Conservation (phyloP, 2,888 invertebrate species). For the Apamea sordens region DNA sequence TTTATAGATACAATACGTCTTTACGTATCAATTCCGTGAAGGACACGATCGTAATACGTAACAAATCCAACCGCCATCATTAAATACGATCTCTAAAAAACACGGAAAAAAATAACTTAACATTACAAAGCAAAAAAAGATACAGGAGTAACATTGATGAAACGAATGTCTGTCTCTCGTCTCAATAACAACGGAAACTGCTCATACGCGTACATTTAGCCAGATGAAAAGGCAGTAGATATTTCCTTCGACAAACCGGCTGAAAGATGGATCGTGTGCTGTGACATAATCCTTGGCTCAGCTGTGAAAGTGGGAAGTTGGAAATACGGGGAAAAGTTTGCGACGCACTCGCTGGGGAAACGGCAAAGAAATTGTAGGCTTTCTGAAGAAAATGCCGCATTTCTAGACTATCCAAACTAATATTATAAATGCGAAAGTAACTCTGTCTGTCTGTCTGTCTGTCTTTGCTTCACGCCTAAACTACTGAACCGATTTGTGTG, state of each 20-base stretch:
- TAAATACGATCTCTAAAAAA: conserved; percentile 28
- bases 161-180: conserved; percentile 51
- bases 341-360: conserved; percentile 27
- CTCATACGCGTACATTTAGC: conserved; percentile 69
- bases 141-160: conserved; percentile 33
- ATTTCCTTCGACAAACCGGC: conserved; percentile 75
- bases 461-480: too few species aligned
- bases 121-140: conserved; percentile 12
- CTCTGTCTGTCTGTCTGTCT: too few species aligned
- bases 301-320: conserved; percentile 46
- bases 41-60: neutral
- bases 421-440: too few species aligned
- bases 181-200: conserved; percentile 67
- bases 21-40: neutral
- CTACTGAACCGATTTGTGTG: too few species aligned
- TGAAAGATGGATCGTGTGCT: conserved; percentile 78
- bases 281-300: conserved; percentile 72
- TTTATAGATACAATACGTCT: neutral
- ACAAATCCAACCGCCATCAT: conserved; percentile 16
- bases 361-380: neutral
- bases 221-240: conserved; percentile 76
- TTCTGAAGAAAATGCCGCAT: neutral
- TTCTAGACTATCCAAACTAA: too few species aligned
- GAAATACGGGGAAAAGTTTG: conserved; percentile 53
- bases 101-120: conserved; percentile 1